Conservation (phyloP, 1,140 invertebrate genomes). For the Lasaia peninsularis region DNA sequence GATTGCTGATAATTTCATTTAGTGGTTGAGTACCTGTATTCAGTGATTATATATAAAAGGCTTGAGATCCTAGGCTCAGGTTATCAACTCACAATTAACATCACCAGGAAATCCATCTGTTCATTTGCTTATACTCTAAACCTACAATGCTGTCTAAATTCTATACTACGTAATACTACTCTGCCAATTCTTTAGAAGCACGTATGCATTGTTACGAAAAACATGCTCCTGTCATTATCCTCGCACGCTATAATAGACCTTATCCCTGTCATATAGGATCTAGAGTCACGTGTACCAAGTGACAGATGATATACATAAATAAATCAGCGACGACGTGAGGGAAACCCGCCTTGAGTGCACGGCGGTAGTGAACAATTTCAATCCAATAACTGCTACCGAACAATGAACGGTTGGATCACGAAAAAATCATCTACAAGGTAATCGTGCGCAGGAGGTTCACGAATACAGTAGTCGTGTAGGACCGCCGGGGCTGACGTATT, state of each 20-base stretch:
- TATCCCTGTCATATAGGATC: background rate
- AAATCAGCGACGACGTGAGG: conserved; percentile 39
- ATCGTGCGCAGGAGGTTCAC: conserved; percentile 61
- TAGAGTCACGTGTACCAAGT: background rate
- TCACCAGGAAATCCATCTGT: too few species aligned
- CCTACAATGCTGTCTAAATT: background rate
- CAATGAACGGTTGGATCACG: conserved; percentile 70
- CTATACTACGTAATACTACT: background rate
- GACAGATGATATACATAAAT: conserved; percentile 24
- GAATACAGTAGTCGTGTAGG: conserved; percentile 66
- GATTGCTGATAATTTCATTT: too few species aligned
- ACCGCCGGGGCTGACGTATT: conserved; percentile 28
- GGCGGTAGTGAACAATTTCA: conserved; percentile 59
- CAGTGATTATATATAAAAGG: too few species aligned
- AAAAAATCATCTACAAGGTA: conserved; percentile 72
- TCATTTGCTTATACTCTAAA: too few species aligned
- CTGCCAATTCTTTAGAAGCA: conserved; percentile 16
- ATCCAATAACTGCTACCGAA: conserved; percentile 71
- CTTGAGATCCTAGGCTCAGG: too few species aligned
- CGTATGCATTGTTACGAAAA: conserved; percentile 25
- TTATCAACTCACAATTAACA: too few species aligned
- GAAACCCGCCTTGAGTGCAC: conserved; percentile 40
- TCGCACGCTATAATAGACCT: background rate
- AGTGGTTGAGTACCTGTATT: too few species aligned
- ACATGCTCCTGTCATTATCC: background rate